phyloP scores from a whole-genome alignment of 1,140 invertebrate species.

The Lerema accius region DNA sequence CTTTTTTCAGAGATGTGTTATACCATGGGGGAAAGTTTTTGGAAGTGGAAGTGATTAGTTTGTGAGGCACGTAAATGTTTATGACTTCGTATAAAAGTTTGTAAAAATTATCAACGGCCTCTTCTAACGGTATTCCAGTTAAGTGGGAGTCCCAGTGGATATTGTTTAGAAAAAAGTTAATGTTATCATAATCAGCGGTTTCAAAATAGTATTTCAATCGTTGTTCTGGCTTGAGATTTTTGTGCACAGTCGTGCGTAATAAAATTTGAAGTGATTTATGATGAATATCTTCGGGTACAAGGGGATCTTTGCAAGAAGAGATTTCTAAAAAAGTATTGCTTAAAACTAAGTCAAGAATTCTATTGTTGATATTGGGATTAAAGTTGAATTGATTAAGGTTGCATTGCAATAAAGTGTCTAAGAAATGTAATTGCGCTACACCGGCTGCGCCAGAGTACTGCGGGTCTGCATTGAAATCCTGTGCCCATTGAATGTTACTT shows the following conservation, averaged over 20 bases:
- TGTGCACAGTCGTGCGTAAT: neutral
- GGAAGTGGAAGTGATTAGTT: neutral
- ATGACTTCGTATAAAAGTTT: slow-evolving; percentile 1
- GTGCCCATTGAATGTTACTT: slow-evolving; percentile 26
- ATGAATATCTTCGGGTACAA: slow-evolving; percentile 20
- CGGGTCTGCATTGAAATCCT: neutral
- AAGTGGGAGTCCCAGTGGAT: slow-evolving; percentile 15
- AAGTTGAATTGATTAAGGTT: slow-evolving; percentile 25
- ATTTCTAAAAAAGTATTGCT: neutral
- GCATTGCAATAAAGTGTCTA: slow-evolving; percentile 17
- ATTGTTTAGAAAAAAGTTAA: neutral
- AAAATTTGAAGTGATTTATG: slow-evolving; percentile 19
- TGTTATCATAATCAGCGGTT: slow-evolving; percentile 11
- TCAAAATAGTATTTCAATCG: slow-evolving; percentile 19
- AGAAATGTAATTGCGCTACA: slow-evolving; percentile 17
- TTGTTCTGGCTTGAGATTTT: neutral
- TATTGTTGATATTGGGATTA: slow-evolving; percentile 6
- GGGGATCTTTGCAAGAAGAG: neutral
- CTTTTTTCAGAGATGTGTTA: slow-evolving; percentile 28
- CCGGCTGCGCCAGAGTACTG: slow-evolving; percentile 1
- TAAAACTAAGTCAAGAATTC: slow-evolving; percentile 21
- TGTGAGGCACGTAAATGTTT: slow-evolving; percentile 1
- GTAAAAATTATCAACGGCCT: slow-evolving; percentile 31
- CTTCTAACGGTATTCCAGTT: slow-evolving; percentile 6
- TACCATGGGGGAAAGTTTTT: slow-evolving; percentile 35